phyloP scores from a whole-genome alignment of 2,797 vertebrate species.

The Pachyuromys duprasi region DNA sequence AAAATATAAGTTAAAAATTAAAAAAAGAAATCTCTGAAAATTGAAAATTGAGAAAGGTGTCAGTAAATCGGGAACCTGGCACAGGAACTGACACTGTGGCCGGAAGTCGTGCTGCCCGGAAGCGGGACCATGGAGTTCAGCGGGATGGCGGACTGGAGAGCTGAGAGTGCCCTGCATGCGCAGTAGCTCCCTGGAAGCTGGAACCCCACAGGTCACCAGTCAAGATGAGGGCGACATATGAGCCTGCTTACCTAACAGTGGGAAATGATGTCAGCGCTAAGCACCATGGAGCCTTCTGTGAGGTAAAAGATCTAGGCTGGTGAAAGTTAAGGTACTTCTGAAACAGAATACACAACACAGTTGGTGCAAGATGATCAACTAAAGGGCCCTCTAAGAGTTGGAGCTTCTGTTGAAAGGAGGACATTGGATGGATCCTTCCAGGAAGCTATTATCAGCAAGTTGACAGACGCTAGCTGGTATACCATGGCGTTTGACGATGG shows the following conservation, averaged over 20 bases:
- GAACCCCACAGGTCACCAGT: slow-evolving; percentile 94
- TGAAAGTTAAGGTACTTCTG: slow-evolving; percentile 96
- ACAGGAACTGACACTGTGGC: slow-evolving; percentile 75
- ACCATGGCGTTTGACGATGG: slow-evolving; percentile 95
- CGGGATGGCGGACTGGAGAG: slow-evolving; percentile 67
- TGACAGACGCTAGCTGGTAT: too few species aligned
- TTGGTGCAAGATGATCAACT: too few species aligned
- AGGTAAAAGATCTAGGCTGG: slow-evolving; percentile 99
- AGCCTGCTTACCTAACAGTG: slow-evolving; percentile 99
- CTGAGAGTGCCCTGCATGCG: slow-evolving; percentile 75
- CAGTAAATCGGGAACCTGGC: slow-evolving; percentile 86
- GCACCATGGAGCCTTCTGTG: slow-evolving; percentile 99
- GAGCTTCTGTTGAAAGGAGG: too few species aligned
- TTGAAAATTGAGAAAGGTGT: slow-evolving; percentile 72
- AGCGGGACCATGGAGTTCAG: slow-evolving; percentile 69
- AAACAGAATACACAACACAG: too few species aligned
- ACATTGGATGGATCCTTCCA: too few species aligned
- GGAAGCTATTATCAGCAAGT: too few species aligned
- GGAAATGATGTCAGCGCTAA: slow-evolving; percentile 99
- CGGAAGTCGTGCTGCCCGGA: slow-evolving; percentile 80
- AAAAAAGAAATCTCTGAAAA: not conserved
- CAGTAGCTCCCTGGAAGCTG: slow-evolving; percentile 90
- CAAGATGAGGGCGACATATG: slow-evolving; percentile 99
- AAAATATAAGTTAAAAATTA: not conserved
- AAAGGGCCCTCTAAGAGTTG: too few species aligned